These are phyloP conservation scores for Bergia puertoricense DNA, from an alignment of 92 coral and sea anemone genomes.

Conservation along the genomic window DNA sequence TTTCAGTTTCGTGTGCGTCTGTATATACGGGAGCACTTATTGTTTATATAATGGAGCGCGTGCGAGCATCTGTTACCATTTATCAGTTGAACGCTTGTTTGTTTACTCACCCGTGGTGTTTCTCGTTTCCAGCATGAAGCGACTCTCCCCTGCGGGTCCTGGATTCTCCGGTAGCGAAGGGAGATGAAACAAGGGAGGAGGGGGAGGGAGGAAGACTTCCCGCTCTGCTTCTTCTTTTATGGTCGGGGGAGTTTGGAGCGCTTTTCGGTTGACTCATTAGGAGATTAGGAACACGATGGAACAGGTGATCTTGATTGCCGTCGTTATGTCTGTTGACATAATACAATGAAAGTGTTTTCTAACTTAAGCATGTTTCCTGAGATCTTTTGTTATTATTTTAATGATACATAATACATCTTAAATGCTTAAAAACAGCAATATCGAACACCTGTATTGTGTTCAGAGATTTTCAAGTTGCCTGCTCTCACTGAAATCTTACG, in stretches of 20 bases:
- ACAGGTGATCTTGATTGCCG: constrained; percentile 2
- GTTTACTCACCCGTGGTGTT: constrained; percentile 34
- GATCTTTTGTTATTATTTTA: too few species aligned
- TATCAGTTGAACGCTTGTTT: background rate
- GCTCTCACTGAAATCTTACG: too few species aligned
- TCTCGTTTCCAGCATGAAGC: constrained; percentile 13
- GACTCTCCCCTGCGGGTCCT: constrained; percentile 16
- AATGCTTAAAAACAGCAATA: too few species aligned
- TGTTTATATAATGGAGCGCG: background rate
- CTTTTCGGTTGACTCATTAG: constrained; percentile 1
- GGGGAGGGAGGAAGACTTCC: constrained; percentile 33
- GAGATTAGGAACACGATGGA: constrained; percentile 30
- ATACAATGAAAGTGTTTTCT: background rate
- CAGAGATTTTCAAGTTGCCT: too few species aligned
- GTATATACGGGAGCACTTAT: too few species aligned
- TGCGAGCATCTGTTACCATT: too few species aligned
- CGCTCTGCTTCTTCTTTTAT: constrained; percentile 11
- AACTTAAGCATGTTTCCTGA: too few species aligned
- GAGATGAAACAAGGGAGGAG: background rate
- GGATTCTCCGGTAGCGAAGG: background rate
- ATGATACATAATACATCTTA: too few species aligned
- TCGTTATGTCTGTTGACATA: constrained; percentile 12
- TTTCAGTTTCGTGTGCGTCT: too few species aligned
- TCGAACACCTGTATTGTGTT: too few species aligned
- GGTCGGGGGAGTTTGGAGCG: constrained; percentile 35